A percentile compares a stretch with the other conserved stretches of the same genome.
Conservation (phyloP, 30 jellyfish, hydroid and myxozoan genomes). For the Haliclystus octoradiatus region DNA sequence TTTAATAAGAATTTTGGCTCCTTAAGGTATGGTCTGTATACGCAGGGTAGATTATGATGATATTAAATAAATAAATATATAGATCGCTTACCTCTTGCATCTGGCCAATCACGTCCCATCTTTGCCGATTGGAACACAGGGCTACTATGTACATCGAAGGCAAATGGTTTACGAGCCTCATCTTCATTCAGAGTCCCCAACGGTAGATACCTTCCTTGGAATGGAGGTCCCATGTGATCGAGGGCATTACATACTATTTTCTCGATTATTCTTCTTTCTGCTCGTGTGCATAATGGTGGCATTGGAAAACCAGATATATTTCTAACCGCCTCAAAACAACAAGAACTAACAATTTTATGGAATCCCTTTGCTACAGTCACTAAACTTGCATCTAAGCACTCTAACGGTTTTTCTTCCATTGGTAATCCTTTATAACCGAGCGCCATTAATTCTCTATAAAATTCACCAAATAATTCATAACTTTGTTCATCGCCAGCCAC, state of each 20-base stretch:
- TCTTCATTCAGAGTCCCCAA: conserved; percentile 50
- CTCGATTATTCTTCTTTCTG: background rate
- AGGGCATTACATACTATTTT: background rate
- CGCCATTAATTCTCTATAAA: background rate
- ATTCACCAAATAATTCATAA: background rate
- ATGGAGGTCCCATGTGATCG: background rate
- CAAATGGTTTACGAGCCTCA: conserved; percentile 25
- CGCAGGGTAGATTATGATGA: too few species aligned
- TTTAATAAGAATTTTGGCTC: too few species aligned
- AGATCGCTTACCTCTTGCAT: background rate
- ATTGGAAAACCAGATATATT: background rate
- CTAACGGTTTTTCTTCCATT: background rate
- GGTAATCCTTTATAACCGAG: background rate
- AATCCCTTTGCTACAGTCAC: too few species aligned
- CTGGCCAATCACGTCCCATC: conserved; percentile 71
- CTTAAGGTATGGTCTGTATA: too few species aligned
- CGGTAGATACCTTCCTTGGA: conserved; percentile 18
- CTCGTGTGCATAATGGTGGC: background rate
- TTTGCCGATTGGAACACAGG: conserved; percentile 63
- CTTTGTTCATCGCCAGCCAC: background rate
- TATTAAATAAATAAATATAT: too few species aligned
- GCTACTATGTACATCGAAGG: conserved; percentile 59
- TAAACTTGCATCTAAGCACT: background rate
- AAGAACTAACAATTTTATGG: background rate
- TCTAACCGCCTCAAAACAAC: background rate